Base-by-base conservation (phyloP, 1,140 invertebrate species). In the Fopius arisanus region DNA sequence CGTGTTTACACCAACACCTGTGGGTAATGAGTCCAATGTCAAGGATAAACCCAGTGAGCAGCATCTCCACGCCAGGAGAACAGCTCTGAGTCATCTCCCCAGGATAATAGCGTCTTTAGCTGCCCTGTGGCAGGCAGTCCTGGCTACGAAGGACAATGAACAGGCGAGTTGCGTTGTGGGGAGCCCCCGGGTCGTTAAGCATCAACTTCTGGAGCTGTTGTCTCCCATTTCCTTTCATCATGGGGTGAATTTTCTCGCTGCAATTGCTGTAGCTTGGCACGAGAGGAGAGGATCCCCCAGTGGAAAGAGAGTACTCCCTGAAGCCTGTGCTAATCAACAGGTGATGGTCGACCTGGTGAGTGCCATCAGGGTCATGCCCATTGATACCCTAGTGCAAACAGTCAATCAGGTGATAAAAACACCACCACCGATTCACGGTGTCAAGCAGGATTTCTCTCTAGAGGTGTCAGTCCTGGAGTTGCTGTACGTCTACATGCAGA, bases 201-300 rank as follows among this genome's bases (percentile, higher is more conserved):
- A 94, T 78, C 93, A 96, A 76, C 89, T 98, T 28, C 83, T 97
- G 67, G 94, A 96, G 82, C 93, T 97, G 70, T 83, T 98, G 0
- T 96, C 94, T 81, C 96, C 96, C 1, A 93, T 98, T 59, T 95
- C 95, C 14, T 90, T 95, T 43, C 93, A 96, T 82, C 95, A 98
- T 85, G 93, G 94, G 31, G 89, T 91, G 12, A 94, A 94, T 82
- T 95, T 98, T 74, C 87, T 98, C 65, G 92, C 93, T 19, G 94
- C 96, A 12, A 90, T 97, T 74, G 94, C 95, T n/a, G 92, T 96
- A 43, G 95, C 95, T 37, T 97, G 96, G 96, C 92, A 95, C 82
- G 95, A 96, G 79, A 89, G 93, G 65, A 89, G 91, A 75, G 86
- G 88, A 73, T 82, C 86, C 31, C 84, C 87, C 26, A 28, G 9